phyloP scores from a whole-genome alignment of 92 coral and sea anemone genomes.

The Epizoanthus stellaris region DNA sequence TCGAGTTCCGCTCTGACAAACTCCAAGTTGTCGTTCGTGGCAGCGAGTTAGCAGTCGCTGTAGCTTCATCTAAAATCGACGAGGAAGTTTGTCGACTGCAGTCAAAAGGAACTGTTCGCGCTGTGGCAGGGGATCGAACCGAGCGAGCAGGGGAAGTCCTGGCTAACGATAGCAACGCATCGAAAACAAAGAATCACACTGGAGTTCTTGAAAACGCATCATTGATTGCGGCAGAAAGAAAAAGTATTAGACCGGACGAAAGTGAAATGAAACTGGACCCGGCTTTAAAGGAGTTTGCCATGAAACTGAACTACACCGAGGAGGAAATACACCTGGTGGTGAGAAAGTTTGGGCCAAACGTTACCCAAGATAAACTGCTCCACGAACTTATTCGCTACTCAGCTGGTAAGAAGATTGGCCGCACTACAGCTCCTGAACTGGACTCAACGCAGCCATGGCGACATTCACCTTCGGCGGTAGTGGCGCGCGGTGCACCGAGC shows the following conservation, averaged over 20 bases:
- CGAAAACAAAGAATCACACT: background rate
- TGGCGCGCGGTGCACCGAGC: constrained; percentile 56
- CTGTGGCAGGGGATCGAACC: background rate
- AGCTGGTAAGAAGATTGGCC: constrained; percentile 7
- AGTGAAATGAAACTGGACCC: constrained; percentile 62
- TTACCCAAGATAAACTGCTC: constrained; percentile 86
- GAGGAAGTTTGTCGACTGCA: constrained; percentile 55
- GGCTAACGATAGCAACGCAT: background rate
- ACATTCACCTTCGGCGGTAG: constrained; percentile 16
- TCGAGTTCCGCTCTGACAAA: constrained; percentile 58
- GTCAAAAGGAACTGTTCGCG: constrained; percentile 23
- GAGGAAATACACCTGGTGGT: constrained; percentile 82
- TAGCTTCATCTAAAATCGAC: constrained; percentile 76
- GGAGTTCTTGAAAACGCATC: background rate
- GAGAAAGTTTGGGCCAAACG: constrained; percentile 83
- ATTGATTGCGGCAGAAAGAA: background rate
- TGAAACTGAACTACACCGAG: constrained; percentile 90
- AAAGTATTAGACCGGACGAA: background rate
- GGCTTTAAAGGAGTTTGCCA: constrained; percentile 87
- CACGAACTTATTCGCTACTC: constrained; percentile 76
- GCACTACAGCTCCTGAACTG: constrained; percentile 10
- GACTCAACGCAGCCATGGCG: constrained; percentile 7
- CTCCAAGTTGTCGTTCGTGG: constrained; percentile 63
- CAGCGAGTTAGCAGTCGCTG: constrained; percentile 67
- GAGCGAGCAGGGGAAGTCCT: background rate